Percentiles rank a stretch among this genome's conserved stretches.
Evolutionary conservation across 64 coral and sea anemone genomes (phyloP).

Genomic region (Porites lutea): DNA sequence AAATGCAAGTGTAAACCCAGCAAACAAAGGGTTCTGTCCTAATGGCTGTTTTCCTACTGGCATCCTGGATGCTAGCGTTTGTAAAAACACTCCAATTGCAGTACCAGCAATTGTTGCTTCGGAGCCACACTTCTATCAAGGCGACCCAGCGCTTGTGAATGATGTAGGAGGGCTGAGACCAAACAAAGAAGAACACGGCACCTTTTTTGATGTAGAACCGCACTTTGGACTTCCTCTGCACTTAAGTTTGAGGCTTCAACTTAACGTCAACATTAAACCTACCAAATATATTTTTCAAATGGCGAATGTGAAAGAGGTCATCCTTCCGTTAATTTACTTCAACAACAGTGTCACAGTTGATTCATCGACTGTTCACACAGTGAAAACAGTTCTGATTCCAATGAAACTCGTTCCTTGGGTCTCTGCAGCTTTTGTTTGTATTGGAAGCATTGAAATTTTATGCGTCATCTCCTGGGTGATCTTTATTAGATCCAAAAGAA

Average conservation of each 20-base stretch:
- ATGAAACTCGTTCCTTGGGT: neutral
- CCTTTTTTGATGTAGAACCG: constrained; percentile 74
- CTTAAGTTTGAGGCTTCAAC: constrained; percentile 58
- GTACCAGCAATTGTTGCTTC: constrained; percentile 65
- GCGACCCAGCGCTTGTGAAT: constrained; percentile 63
- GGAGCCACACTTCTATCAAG: constrained; percentile 86
- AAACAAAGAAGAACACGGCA: constrained; percentile 65
- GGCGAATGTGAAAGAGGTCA: constrained; percentile 25
- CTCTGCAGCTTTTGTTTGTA: constrained; percentile 17
- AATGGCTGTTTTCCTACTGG: constrained; percentile 78
- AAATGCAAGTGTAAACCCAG: constrained; percentile 53
- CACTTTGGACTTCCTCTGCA: constrained; percentile 73
- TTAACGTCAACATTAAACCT: constrained; percentile 68
- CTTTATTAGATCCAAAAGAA: neutral
- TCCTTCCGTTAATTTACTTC: constrained; percentile 81
- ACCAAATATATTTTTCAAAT: constrained; percentile 53
- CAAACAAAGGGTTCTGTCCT: constrained; percentile 78
- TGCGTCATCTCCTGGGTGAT: neutral
- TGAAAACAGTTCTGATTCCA: constrained; percentile 16
- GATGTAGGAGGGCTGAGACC: constrained; percentile 70
- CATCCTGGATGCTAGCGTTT: constrained; percentile 69
- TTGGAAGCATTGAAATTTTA: constrained; percentile 6
- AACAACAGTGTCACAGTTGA: constrained; percentile 57
- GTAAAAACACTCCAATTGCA: constrained; percentile 9
- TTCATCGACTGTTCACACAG: constrained; percentile 17